Evolutionary conservation across 2,113 vertebrate genomes (phyloP).

Genomic region (Galemys pyrenaicus): DNA sequence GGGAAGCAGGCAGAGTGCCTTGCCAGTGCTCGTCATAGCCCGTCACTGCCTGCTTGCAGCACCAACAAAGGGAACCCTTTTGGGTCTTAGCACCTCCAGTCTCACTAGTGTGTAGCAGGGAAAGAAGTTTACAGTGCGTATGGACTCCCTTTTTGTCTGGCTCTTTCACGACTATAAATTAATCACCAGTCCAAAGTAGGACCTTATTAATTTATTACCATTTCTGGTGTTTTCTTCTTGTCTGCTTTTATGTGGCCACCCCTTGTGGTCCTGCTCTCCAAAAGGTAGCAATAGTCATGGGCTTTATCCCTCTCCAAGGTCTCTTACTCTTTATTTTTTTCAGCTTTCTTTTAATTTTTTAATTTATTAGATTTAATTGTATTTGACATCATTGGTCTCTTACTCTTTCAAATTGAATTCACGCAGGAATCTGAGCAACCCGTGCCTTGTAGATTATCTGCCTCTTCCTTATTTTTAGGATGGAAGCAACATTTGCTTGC

Average conservation of each 20-base stretch:
- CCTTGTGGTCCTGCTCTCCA: background rate
- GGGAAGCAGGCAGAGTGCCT: background rate
- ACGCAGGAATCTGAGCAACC: background rate
- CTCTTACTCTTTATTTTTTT: background rate
- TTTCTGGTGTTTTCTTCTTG: conserved; percentile 1
- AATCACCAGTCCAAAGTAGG: background rate
- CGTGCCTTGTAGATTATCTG: background rate
- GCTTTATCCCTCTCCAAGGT: background rate
- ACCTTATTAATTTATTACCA: background rate
- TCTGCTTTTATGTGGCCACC: background rate
- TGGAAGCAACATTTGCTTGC: background rate
- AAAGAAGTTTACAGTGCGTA: background rate
- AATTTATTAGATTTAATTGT: too few species aligned
- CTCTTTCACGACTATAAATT: background rate
- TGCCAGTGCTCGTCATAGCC: background rate
- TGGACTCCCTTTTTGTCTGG: background rate
- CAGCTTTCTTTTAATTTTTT: too few species aligned
- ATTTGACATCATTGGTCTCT: too few species aligned
- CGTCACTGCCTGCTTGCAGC: background rate
- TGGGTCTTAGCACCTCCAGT: background rate
- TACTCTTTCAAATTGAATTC: background rate
- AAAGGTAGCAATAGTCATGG: background rate
- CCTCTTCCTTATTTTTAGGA: background rate
- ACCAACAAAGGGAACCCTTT: background rate
- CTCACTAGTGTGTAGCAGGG: background rate